Evolutionary conservation across 2,888 invertebrate species (phyloP), one percentile per base, ranked within the genome.

Genomic region (Gastracanthus pulcherrimus): DNA sequence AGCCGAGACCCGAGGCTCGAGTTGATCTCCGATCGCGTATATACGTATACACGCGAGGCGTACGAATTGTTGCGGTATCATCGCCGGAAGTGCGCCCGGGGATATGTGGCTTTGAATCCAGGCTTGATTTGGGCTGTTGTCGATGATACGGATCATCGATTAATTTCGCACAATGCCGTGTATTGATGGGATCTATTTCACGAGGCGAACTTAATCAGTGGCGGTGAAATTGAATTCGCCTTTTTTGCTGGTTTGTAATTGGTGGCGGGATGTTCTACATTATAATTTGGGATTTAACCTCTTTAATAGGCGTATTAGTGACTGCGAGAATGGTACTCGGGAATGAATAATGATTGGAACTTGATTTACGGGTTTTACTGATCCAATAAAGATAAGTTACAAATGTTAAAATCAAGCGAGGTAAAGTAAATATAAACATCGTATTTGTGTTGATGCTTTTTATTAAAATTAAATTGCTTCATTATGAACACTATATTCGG

Each of bases 31-130:
- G 55, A 19, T 13, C 5, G 23, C 13, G 26, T 55, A 13, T 48
- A 19, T 48, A 48, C 3, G 29, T 9, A n/a, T n/a, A 13, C n/a
- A 31, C n/a, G 34, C 19, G 29, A 19, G 11, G 34, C 34, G 23
- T 5, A 9, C 23, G 26, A 74, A 72, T 60, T 72, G 60, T 31
- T 45, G 66, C 75, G 9, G n/a, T 13, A 38, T 66, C 75, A 76
- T 62, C 55, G 66, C 64, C 66, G 51, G 36, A 62, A 60, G 60
- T 5, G 41, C 11, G 4, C 41, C 34, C 38, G 45, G 5, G 13
- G 45, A 45, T 45, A 45, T n/a, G n/a, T 45, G 13, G 45, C 45
- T n/a, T n/a, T 5, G 45, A 4, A 13, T 41, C 11, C 16, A 16
- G 38, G 23, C 13, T 9, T 9, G 6, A 9, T 13, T 62, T 9